Percentiles rank a stretch among this genome's conserved stretches.
These are phyloP conservation scores for Drosophila ohnishii DNA, from an alignment of 1,140 invertebrate species.

Conservation along the genomic window DNA sequence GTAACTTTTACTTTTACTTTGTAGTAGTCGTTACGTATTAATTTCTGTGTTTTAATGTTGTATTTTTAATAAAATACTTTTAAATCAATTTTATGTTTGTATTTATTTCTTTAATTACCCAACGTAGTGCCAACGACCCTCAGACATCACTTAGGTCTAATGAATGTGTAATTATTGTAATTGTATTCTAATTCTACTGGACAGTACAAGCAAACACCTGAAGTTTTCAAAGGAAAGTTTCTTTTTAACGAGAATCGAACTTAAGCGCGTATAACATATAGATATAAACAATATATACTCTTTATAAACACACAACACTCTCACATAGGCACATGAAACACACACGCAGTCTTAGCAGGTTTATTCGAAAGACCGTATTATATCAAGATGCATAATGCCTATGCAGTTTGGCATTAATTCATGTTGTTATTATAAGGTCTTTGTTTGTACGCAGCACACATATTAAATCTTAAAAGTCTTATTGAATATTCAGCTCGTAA, in stretches of 20 bases:
- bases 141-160: slow-evolving; percentile 19
- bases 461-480: slow-evolving; percentile 24
- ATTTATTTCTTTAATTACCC: background rate
- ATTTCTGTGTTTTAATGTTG: slow-evolving; percentile 65
- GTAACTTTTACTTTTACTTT: slow-evolving; percentile 29
- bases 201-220: slow-evolving; percentile 82
- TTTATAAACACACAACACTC: slow-evolving; percentile 40
- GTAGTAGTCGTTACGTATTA: slow-evolving; percentile 49
- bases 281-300: slow-evolving; percentile 39
- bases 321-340: slow-evolving; percentile 35
- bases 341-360: slow-evolving; percentile 54
- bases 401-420: background rate
- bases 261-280: slow-evolving; percentile 60
- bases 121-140: slow-evolving; percentile 54
- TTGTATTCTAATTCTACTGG: slow-evolving; percentile 74
- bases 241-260: slow-evolving; percentile 73
- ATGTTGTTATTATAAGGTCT: background rate
- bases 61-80: slow-evolving; percentile 71
- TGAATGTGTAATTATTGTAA: slow-evolving; percentile 52
- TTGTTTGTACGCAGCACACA: slow-evolving; percentile 48
- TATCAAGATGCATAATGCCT: background rate
- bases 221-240: slow-evolving; percentile 83
- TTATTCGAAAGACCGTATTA: slow-evolving; percentile 13
- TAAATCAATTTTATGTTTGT: slow-evolving; percentile 35
- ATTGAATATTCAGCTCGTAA: slow-evolving; percentile 15